Conservation (phyloP, 1,140 invertebrate genomes). For the Bactericera cockerelli region DNA sequence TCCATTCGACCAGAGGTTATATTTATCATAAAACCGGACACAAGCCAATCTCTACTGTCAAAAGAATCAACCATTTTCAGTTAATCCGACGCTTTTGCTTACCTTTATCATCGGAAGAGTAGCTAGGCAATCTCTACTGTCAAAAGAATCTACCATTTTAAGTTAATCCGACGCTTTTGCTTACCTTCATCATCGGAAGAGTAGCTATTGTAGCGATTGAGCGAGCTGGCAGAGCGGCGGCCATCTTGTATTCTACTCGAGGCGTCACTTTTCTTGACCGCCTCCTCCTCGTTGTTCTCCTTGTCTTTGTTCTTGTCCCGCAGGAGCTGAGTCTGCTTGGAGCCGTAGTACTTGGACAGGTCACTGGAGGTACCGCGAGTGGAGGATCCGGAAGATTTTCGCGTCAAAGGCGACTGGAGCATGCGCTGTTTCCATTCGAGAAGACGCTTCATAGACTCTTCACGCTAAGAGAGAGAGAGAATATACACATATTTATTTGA, state of each 20-base stretch:
- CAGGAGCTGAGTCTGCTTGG: not conserved
- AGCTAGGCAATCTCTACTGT: no score
- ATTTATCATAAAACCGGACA: no score
- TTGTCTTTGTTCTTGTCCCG: not conserved
- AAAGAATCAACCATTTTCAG: no score
- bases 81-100: no score
- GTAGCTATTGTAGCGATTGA: slow-evolving; percentile 55
- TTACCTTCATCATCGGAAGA: slow-evolving; percentile 78
- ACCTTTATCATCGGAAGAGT: no score
- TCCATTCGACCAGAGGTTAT: no score
- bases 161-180: no score
- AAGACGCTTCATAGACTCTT: slow-evolving; percentile 80
- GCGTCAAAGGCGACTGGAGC: slow-evolving; percentile 70
- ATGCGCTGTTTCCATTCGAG: slow-evolving; percentile 86
- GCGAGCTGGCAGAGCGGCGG: slow-evolving; percentile 29
- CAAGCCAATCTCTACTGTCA: no score
- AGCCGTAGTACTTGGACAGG: slow-evolving; percentile 31
- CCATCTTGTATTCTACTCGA: slow-evolving; percentile 34
- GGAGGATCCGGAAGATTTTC: slow-evolving; percentile 45
- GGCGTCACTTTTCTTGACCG: not conserved
- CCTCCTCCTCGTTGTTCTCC: not conserved
- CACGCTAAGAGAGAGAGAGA: slow-evolving; percentile 39
- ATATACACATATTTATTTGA: no score
- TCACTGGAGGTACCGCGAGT: slow-evolving; percentile 30
- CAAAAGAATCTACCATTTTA: no score